Evolutionary conservation across 2,888 invertebrate genomes (phyloP).

Genomic region (Brachypalpus laphriformis): DNA sequence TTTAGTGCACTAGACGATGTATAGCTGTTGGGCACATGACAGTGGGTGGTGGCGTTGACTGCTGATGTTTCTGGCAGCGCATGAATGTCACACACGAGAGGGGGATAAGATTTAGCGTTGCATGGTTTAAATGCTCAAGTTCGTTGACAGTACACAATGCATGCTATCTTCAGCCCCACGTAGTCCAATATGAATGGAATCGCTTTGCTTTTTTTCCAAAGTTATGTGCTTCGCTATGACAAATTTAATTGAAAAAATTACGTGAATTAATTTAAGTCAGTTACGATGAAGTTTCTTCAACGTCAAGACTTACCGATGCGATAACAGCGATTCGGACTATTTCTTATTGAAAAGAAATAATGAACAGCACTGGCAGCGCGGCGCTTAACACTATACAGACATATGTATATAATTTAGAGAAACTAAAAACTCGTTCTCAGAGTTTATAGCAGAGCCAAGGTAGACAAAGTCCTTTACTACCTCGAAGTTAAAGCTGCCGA

Average conservation of each 20-base stretch:
- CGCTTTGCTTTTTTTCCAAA: conserved; percentile 46
- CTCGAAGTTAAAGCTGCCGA: too few relatives aligned
- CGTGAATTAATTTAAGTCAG: conserved; percentile 7
- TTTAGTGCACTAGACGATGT: conserved; percentile 70
- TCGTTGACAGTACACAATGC: conserved; percentile 71
- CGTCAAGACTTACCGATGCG: too few relatives aligned
- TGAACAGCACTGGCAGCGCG: too few relatives aligned
- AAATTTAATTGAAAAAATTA: conserved; percentile 11
- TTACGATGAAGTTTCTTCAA: not conserved
- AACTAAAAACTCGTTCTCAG: too few relatives aligned
- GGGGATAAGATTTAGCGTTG: conserved; percentile 61
- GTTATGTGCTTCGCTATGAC: conserved; percentile 43
- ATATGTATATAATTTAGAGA: too few relatives aligned
- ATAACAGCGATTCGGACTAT: too few relatives aligned
- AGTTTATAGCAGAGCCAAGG: too few relatives aligned
- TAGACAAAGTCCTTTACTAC: too few relatives aligned
- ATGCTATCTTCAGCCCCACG: conserved; percentile 65
- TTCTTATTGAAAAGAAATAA: too few relatives aligned
- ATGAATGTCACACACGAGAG: conserved; percentile 59
- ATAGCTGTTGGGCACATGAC: conserved; percentile 29
- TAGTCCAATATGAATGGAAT: conserved; percentile 46
- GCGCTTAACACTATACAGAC: too few relatives aligned
- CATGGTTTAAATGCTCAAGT: conserved; percentile 66
- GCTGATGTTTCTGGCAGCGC: conserved; percentile 37
- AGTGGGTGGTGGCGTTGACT: not conserved